A percentile compares a stretch with the other conserved stretches of the same genome.
phyloP scores from a whole-genome alignment of 37 sponge, comb jelly and placozoan species.

The Petrosia ficiformis region DNA sequence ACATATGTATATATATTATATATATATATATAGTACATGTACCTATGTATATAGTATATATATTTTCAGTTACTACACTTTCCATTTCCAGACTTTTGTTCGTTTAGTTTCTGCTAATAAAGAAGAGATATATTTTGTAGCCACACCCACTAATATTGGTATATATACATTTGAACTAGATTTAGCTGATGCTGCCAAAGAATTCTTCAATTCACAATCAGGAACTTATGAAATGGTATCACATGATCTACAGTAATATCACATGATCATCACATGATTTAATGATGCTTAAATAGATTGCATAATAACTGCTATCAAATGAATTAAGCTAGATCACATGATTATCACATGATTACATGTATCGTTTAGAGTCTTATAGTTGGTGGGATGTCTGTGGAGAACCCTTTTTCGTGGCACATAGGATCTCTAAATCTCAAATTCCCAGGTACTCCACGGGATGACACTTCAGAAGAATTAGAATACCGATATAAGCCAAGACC shows the following conservation, averaged over 20 bases:
- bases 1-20: no score
- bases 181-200: conserved; percentile 36
- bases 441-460: conserved; percentile 23
- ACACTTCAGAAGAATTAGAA: conserved; percentile 1
- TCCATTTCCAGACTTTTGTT: conserved; percentile 75
- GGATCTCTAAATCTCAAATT: conserved; percentile 54
- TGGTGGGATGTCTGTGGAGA: conserved; percentile 69
- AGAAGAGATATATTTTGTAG: conserved; percentile 81
- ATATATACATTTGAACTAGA: conserved; percentile 66
- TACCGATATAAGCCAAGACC: conserved; percentile 49
- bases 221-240: conserved; percentile 43
- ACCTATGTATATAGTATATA: no score
- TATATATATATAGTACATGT: no score
- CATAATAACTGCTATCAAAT: no score
- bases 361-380: conserved; percentile 59
- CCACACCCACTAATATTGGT: conserved; percentile 38
- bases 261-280: no score
- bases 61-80: no score
- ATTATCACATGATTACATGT: no score
- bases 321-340: no score
- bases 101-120: conserved; percentile 30
- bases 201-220: conserved; percentile 29
- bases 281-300: no score
- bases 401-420: conserved; percentile 67
- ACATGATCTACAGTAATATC: no score